Percentiles rank a stretch among this genome's conserved stretches.
Conservation (phyloP, 2,113 vertebrate species). For the Danio rerio region GRCz12tu NC_133177.1:812001-812500, state of each 20-base stretch:
- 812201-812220: conserved; percentile 58
- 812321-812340: no score
- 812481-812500: no score
- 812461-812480: no score
- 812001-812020: no score
- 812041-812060: conserved; percentile 67
- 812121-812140: conserved; percentile 79
- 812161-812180: conserved; percentile 68
- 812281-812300: neutral
- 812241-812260: neutral
- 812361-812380: no score
- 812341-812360: no score
- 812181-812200: conserved; percentile 66
- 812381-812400: no score
- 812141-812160: conserved; percentile 73
- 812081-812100: conserved; percentile 73
- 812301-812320: neutral
- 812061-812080: conserved; percentile 78
- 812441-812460: no score
- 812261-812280: neutral
- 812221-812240: neutral
- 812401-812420: no score
- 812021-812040: conserved; percentile 52
- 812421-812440: no score
- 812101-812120: conserved; percentile 80